Evolutionary conservation across 1,140 invertebrate species (phyloP), one percentile per base, ranked within the genome.

Genomic region (Drosophila arawakana): DNA sequence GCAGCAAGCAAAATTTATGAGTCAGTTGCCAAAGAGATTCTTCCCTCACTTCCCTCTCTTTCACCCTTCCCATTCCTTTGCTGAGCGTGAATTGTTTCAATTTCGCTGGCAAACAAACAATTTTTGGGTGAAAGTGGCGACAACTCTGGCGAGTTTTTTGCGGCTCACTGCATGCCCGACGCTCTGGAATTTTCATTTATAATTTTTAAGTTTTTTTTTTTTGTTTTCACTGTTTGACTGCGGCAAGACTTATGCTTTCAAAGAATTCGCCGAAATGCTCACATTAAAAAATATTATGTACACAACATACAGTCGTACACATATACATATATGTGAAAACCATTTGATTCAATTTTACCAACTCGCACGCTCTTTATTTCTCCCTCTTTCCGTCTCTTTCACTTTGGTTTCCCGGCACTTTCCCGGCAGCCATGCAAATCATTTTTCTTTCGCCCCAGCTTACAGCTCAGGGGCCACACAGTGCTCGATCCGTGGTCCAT

Each of bases 141-240:
- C 82, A 88, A 88, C 79, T 88, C 71, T 70, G 46, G 49, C 58
- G 41, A 35, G 21, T 43, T 49, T 11, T 41, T 37, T 13, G 46
- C 49, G 50, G 37, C 13, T 71, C 66, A 41, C 49, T 72, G 63
- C 52, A 52, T 67, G 62, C 49, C 63, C 55, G 63, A 61, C 65
- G 55, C 78, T 63, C 69, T 78, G 83, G 83, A 80, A 86, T 86
- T 86, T 86, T 83, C 80, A 86, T 88, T 88, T 88, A 82, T 88
- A 80, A 79, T 88, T 82, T 84, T 78, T 60, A 61, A n/a, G n/a
- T 49, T 30, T 46, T 5, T 37, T 46, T 39, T 66, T 54, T 52
- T 52, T 41, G 10, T 62, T 57, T 62, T 52, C 13, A 15, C 18
- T 2, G 18, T 7, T 35, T 52, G 10, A 11, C 50, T 11, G 25